Percentiles rank a stretch among this genome's conserved stretches.
phyloP scores from a whole-genome alignment of 2,888 invertebrate species.

The Parnassius mnemosyne region DNA sequence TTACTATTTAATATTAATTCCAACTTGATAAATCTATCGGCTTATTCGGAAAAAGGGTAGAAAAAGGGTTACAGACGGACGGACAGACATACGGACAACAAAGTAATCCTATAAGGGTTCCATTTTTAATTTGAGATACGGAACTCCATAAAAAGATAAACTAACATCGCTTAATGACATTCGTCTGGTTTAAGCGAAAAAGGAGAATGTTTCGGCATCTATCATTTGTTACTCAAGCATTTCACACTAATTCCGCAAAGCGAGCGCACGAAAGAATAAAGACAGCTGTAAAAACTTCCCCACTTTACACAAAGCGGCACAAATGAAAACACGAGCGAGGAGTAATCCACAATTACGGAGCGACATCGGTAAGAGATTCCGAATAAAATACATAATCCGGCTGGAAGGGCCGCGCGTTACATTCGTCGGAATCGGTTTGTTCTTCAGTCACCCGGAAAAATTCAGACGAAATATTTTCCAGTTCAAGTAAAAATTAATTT shows the following conservation, averaged over 20 bases:
- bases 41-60: no score
- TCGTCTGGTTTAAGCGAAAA: no score
- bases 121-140: neutral
- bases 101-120: no score
- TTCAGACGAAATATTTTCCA: slow-evolving; percentile 23
- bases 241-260: slow-evolving; percentile 14
- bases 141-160: no score
- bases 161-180: no score
- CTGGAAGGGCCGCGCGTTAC: slow-evolving; percentile 28
- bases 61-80: no score
- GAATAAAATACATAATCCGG: slow-evolving; percentile 73
- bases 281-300: slow-evolving; percentile 24
- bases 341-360: slow-evolving; percentile 76
- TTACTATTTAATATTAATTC: no score
- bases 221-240: slow-evolving; percentile 10
- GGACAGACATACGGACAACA: no score
- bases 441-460: slow-evolving; percentile 19
- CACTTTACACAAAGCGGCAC: slow-evolving; percentile 36
- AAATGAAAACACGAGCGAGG: slow-evolving; percentile 65
- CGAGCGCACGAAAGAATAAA: slow-evolving; percentile 14
- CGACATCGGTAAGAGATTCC: slow-evolving; percentile 73
- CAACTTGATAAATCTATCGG: no score
- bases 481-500: slow-evolving; percentile 24
- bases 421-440: slow-evolving; percentile 25
- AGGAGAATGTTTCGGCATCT: neutral